Evolutionary conservation across 1,140 invertebrate species (phyloP), one percentile per base, ranked within the genome.

Genomic region (Lepidotrigona ventralis): DNA sequence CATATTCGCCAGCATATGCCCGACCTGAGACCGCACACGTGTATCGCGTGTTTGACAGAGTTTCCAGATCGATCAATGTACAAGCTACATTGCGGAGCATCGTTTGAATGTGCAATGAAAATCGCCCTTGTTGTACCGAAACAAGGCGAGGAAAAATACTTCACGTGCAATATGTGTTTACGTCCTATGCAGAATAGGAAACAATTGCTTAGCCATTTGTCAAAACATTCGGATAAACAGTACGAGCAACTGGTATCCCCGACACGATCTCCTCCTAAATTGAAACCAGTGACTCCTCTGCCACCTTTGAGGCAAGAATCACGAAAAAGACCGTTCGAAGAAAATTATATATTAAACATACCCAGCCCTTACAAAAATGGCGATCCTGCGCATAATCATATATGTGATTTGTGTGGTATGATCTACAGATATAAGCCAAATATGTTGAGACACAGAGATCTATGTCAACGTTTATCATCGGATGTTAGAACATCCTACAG

Each of bases 111-210:
- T 68, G 94, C 94, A 0, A 93, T 94, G 93, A 94, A 94, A 58
- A 94, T 94, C 5, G 94, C 94, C 5, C 74, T 92, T 0, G 94
- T 94, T 0, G 73, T 93, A 0, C 94, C 94, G 0, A 93, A 92
- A 66, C 88, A 90, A 1, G 93, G 93, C 1, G 87, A 85, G 1
- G 93, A 94, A 46, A 93, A 92, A 39, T 94, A 94, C 53, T 94
- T 94, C 78, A 94, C 93, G 0, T 94, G 94, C 26, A 94, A 94
- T 73, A 94, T 94, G 94, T 94, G 94, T 56, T 77, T 94, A 54
- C 85, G 90, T 51, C 85, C 94, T 0, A 83, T 94, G 87, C 33
- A 79, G 0, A 91, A 92, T n/a, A 83, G 93, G 3, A 91, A 92
- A 23, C 92, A 94, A 29, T 66, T 94, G 11, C 79, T 94, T 0